Percentiles rank a stretch among this genome's conserved stretches.
Evolutionary conservation across 2,113 vertebrate genomes (phyloP).

Genomic region (Cnemophilus loriae): DNA sequence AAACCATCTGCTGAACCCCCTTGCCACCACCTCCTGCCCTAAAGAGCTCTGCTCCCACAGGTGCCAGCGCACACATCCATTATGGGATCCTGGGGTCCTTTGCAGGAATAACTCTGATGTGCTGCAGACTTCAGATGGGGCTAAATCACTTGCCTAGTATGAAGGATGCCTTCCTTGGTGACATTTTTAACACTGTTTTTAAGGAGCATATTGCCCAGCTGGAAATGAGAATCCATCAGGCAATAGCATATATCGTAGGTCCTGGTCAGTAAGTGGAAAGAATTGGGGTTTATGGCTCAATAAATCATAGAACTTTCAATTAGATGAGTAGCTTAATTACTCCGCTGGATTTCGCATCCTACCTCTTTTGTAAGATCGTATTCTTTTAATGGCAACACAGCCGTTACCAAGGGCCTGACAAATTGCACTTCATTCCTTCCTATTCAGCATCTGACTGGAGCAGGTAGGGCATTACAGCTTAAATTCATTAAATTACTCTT

Average conservation of each 20-base stretch:
- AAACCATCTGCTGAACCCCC: neutral
- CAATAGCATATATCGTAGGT: constrained; percentile 48
- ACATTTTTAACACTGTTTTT: constrained; percentile 55
- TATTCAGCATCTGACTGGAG: neutral
- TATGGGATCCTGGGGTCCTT: neutral
- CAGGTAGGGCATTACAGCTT: constrained; percentile 17
- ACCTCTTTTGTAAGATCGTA: constrained; percentile 46
- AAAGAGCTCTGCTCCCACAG: neutral
- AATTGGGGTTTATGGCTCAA: constrained; percentile 64
- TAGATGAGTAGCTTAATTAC: constrained; percentile 66
- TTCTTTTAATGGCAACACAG: constrained; percentile 51
- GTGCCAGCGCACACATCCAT: neutral
- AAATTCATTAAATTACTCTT: neutral
- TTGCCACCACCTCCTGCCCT: neutral
- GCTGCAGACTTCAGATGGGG: neutral
- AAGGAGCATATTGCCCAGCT: constrained; percentile 57
- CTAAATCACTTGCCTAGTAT: constrained; percentile 14
- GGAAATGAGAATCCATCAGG: constrained; percentile 65
- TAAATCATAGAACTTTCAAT: constrained; percentile 61
- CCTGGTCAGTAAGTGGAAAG: constrained; percentile 66
- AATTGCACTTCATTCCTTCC: neutral
- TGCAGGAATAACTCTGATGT: neutral
- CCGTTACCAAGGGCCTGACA: constrained; percentile 28
- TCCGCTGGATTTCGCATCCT: constrained; percentile 55
- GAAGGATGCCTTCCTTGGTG: constrained; percentile 54